Evolutionary conservation across 2,888 invertebrate species (phyloP).

Genomic region (Taphrorychus bicolor): DNA sequence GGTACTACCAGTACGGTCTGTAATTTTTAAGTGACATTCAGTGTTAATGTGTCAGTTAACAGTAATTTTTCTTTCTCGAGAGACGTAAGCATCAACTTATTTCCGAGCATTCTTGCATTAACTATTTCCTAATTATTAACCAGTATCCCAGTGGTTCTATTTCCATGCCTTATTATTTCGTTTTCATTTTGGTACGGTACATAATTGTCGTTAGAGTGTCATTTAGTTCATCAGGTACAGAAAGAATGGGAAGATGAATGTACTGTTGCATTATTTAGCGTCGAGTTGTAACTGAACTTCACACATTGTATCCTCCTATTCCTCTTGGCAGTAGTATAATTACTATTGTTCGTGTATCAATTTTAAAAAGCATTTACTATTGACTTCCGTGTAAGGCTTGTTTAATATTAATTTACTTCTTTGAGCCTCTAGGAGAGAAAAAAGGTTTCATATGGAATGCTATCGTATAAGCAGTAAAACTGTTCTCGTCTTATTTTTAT

Average conservation of each 20-base stretch:
- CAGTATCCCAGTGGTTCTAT: conserved; percentile 13
- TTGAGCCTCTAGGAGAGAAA: neutral
- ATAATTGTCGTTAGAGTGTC: conserved; percentile 24
- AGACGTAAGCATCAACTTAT: conserved; percentile 1
- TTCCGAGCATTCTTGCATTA: conserved; percentile 9
- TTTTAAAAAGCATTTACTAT: conserved; percentile 8
- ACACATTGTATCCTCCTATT: conserved; percentile 18
- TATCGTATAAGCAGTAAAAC: conserved; percentile 15
- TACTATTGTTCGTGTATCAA: conserved; percentile 14
- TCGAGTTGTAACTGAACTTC: conserved; percentile 15
- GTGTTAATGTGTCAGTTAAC: conserved; percentile 11
- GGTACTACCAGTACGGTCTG: neutral
- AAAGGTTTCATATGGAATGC: neutral
- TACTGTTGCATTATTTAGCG: conserved; percentile 17
- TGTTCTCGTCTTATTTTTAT: conserved; percentile 20
- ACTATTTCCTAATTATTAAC: conserved; percentile 11
- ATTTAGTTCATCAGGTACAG: conserved; percentile 18
- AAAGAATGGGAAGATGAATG: conserved; percentile 5
- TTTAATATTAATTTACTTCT: conserved; percentile 16
- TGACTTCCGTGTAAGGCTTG: conserved; percentile 12
- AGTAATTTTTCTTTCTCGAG: conserved; percentile 17
- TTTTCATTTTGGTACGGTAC: conserved; percentile 13
- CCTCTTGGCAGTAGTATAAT: conserved; percentile 12
- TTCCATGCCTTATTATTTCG: conserved; percentile 15
- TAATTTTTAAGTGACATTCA: conserved; percentile 1